Percentiles rank a stretch among this genome's conserved stretches.
phyloP scores from a whole-genome alignment of 2,888 invertebrate genomes.

The Thymelicus sylvestris region DNA sequence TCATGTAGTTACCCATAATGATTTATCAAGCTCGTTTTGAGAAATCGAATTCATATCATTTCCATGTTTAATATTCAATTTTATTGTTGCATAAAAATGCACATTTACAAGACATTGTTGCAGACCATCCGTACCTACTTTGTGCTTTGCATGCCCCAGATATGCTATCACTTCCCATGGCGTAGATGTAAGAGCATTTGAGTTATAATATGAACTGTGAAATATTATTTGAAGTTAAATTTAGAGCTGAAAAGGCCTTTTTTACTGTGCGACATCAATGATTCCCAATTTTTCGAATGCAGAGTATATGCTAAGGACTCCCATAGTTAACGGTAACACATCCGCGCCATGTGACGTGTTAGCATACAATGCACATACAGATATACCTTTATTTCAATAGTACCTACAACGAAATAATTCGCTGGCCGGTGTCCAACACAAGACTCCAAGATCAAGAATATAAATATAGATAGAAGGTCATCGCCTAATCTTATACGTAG shows the following conservation, averaged over 20 bases:
- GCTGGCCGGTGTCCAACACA: constrained; percentile 57
- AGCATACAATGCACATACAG: constrained; percentile 19
- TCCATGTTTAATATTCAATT: constrained; percentile 5
- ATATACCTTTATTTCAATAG: constrained; percentile 43
- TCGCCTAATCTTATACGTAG: constrained; percentile 34
- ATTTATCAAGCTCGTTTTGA: constrained; percentile 12
- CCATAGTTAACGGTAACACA: neutral
- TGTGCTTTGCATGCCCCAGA: constrained; percentile 7
- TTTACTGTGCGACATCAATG: too few relatives aligned
- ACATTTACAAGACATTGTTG: neutral
- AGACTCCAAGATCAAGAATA: constrained; percentile 44
- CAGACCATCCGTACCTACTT: neutral
- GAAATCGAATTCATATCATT: neutral
- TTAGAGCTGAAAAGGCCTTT: too few relatives aligned
- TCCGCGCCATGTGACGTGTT: neutral
- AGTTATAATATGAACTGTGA: neutral
- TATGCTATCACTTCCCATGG: constrained; percentile 7
- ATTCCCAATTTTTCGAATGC: too few relatives aligned
- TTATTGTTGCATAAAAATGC: neutral
- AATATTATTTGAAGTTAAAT: too few relatives aligned
- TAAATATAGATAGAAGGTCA: constrained; percentile 50
- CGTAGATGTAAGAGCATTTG: neutral
- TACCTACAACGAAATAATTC: constrained; percentile 49
- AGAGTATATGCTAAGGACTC: too few relatives aligned
- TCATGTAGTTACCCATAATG: constrained; percentile 23